Evolutionary conservation across 2,113 vertebrate species (phyloP).

Genomic region (Catharus bicknelli): DNA sequence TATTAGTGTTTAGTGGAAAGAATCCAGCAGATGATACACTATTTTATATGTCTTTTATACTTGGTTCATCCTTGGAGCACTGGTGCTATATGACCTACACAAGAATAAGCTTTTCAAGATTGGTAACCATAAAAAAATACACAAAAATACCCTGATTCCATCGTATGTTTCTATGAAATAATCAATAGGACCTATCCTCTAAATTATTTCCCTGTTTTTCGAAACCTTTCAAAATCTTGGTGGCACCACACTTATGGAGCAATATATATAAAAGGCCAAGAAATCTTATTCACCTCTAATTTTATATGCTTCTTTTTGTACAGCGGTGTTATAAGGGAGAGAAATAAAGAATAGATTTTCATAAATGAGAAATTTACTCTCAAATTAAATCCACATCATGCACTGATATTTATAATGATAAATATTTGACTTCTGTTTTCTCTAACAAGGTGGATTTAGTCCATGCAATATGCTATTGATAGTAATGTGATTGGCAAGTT

Average conservation of each 20-base stretch:
- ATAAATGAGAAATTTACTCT: not conserved
- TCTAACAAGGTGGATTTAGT: not conserved
- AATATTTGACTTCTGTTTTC: not conserved
- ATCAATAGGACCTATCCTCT: not conserved
- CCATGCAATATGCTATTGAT: not conserved
- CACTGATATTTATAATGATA: not conserved
- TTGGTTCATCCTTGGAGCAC: not conserved
- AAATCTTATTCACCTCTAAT: not conserved
- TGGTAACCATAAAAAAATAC: not conserved
- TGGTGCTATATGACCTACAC: not conserved
- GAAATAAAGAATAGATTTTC: not conserved
- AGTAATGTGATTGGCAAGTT: not conserved
- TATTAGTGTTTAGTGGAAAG: not conserved
- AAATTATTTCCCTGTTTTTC: not conserved
- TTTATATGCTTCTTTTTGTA: not conserved
- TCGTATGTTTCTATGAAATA: not conserved
- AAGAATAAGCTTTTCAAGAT: not conserved
- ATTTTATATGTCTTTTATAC: not conserved
- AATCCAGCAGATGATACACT: not conserved
- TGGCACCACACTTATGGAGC: not conserved
- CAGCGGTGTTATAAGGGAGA: not conserved
- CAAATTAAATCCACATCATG: not conserved
- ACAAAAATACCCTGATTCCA: not conserved
- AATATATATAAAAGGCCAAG: not conserved
- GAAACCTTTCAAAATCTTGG: not conserved